Evolutionary conservation across 2,888 invertebrate species (phyloP), one percentile per base, ranked within the genome.

Genomic region (Ochropleura leucogaster): DNA sequence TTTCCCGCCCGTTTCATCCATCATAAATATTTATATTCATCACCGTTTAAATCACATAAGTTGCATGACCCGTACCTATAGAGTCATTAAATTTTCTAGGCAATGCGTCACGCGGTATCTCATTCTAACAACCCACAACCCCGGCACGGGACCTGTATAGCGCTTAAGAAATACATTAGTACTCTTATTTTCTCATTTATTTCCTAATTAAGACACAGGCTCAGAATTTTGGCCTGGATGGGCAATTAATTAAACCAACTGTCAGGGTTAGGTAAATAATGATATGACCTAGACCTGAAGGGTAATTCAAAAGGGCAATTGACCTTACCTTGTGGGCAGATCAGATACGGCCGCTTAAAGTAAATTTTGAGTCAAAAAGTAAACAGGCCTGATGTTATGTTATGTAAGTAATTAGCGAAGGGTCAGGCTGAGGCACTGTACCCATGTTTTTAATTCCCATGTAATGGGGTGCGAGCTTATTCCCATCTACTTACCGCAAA

Each of bases 281-380:
- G 6, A 40, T 18, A 70, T 30, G 47, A 3, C 16, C n/a, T 18
- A 30, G 47, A 7, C 51, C 18, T 53, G 10, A 16, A 42, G 18
- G 49, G 20, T 55, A 42, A 59, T 68, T 62, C 9, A 53, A 16
- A 18, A 42, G 6, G n/a, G 49, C 42, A 69, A 30, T 60, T n/a
- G 40, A 30, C 30, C 30, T 76, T 14, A 68, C 44, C 30, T 62
- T 49, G 42, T 10, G 20, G 10, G 3, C 20, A 42, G 4, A 3
- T 1, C 16, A 30, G 16, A 65, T 66, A 14, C 20, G 3, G 9
- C 7, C 57, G 30, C 42, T 47, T 18, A 3, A 55, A 55, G 40
- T 71, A 40, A 72, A 71, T 30, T 46, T 18, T 46, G 51, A 53
- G 14, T 14, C 10, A 70, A 70, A 16, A 46, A 80, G 65, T 59